phyloP scores from a whole-genome alignment of 2,113 vertebrate species.

The Entomyzon cyanotis region DNA sequence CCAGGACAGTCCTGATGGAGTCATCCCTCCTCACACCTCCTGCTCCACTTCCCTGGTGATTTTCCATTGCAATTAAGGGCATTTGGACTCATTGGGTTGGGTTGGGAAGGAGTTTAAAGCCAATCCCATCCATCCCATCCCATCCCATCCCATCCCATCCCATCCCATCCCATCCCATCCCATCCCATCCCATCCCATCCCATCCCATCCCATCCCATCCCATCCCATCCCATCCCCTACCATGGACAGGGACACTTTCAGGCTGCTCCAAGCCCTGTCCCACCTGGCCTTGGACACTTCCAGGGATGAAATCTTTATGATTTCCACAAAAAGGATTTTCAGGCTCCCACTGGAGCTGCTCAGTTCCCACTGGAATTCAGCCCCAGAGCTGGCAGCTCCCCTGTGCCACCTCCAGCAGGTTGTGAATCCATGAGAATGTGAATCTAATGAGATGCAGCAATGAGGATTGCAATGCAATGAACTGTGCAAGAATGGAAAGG shows the following conservation, averaged over 20 bases:
- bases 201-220: not conserved
- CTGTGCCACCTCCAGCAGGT: not conserved
- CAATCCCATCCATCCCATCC: not conserved
- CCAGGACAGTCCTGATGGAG: slow-evolving; percentile 28
- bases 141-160: not conserved
- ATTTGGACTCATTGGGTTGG: not conserved
- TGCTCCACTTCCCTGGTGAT: not conserved
- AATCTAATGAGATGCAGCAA: not conserved
- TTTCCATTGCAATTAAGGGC: slow-evolving; percentile 54
- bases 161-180: not conserved
- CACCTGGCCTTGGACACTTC: not conserved
- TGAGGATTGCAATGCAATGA: not conserved
- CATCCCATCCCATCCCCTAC: not conserved
- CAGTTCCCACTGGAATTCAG: not conserved
- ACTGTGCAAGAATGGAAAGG: not conserved
- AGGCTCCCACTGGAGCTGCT: not conserved
- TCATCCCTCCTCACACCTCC: not conserved
- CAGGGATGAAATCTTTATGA: not conserved
- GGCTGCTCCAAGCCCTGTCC: not conserved
- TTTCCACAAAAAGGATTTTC: not conserved
- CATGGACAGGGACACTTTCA: not conserved
- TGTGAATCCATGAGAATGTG: not conserved
- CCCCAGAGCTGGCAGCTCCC: not conserved
- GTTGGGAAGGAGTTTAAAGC: not conserved
- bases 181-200: not conserved